Conservation (phyloP, 2,113 vertebrate genomes). For the Albula goreensis region DNA sequence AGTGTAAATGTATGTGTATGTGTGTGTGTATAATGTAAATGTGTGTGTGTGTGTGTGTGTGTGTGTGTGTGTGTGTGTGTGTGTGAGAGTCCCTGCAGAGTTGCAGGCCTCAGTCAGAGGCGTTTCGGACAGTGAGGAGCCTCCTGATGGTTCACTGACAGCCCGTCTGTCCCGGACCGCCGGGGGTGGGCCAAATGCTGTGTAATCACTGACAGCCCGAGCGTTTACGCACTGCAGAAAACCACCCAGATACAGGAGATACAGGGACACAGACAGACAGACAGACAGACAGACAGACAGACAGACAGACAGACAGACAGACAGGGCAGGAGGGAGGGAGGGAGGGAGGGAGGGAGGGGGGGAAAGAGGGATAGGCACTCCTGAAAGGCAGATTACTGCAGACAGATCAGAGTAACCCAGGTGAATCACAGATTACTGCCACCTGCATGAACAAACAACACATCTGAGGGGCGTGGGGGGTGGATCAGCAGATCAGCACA, state of each 20-base stretch:
- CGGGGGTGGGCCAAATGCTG: not conserved
- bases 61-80: not conserved
- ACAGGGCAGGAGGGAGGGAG: not conserved
- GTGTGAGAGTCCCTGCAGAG: not conserved
- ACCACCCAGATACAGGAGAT: slow-evolving; percentile 13
- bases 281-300: not conserved
- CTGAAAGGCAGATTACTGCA: not conserved
- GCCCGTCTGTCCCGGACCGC: not conserved
- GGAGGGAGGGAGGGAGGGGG: too few relatives aligned
- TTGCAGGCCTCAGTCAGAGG: not conserved
- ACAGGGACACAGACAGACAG: not conserved
- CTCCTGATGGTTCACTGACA: not conserved
- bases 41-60: not conserved
- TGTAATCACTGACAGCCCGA: not conserved
- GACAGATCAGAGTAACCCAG: not conserved
- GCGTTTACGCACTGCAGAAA: not conserved
- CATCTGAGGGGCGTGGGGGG: not conserved
- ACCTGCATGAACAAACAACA: slow-evolving; percentile 15
- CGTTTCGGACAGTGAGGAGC: not conserved
- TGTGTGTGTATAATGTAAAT: not conserved
- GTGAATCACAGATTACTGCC: slow-evolving; percentile 9
- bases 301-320: not conserved
- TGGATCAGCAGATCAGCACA: too few relatives aligned
- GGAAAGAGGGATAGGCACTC: not conserved
- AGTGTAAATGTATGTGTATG: slow-evolving; percentile 15